These are phyloP conservation scores for Polypedilum vanderplanki DNA, from an alignment of 1,140 invertebrate species.

Conservation along the genomic window DNA sequence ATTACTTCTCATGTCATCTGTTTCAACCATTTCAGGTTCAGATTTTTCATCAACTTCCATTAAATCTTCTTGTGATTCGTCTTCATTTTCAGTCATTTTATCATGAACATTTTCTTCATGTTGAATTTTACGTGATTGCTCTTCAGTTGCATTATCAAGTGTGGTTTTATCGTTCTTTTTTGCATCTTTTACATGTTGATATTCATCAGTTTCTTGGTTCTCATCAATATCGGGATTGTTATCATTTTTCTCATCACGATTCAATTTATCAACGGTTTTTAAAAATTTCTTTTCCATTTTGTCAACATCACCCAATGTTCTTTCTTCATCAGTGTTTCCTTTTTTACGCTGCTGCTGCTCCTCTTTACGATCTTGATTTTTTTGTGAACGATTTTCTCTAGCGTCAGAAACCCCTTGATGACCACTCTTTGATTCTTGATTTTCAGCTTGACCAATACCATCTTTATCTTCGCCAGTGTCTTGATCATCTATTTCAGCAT, in stretches of 20 bases:
- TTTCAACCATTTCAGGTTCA: slow-evolving; percentile 45
- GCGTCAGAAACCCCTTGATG: slow-evolving; percentile 50
- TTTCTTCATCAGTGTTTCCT: slow-evolving; percentile 49
- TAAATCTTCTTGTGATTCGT: slow-evolving; percentile 47
- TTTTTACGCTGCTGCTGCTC: slow-evolving; percentile 40
- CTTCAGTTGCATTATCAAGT: slow-evolving; percentile 66
- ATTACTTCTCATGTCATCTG: slow-evolving; percentile 47
- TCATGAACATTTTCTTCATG: slow-evolving; percentile 50
- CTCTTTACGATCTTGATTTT: slow-evolving; percentile 41
- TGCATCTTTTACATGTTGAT: slow-evolving; percentile 78
- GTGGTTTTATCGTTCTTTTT: slow-evolving; percentile 56
- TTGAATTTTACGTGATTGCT: slow-evolving; percentile 69
- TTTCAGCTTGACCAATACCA: slow-evolving; percentile 54
- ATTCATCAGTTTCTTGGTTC: slow-evolving; percentile 58
- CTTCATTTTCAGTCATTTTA: slow-evolving; percentile 45
- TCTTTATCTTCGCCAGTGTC: slow-evolving; percentile 52
- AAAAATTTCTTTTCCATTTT: slow-evolving; percentile 50
- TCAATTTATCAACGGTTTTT: slow-evolving; percentile 50
- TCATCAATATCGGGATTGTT: slow-evolving; percentile 45
- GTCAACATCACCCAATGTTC: slow-evolving; percentile 51
- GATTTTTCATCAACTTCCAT: slow-evolving; percentile 37
- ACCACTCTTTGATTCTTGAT: slow-evolving; percentile 52
- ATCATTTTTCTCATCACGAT: slow-evolving; percentile 47
- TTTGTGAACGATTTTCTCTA: slow-evolving; percentile 44
- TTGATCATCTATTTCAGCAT: slow-evolving; percentile 42